These are phyloP conservation scores for Chunga burmeisteri DNA, from an alignment of 2,113 vertebrate species.

Conservation along the genomic window DNA sequence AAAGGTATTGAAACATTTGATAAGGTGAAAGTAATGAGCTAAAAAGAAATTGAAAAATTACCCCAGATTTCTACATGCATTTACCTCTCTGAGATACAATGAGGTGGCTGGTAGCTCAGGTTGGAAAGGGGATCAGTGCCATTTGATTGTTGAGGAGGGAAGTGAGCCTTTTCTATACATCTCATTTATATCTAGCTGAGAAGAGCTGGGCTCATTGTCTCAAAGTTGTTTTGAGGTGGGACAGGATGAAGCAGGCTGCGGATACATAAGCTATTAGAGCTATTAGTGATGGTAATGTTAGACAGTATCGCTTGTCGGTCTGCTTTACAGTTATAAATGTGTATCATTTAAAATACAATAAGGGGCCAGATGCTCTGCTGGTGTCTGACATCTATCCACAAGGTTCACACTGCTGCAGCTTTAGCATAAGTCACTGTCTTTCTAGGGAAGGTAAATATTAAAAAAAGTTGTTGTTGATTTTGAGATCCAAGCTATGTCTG, in stretches of 20 bases:
- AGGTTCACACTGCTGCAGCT: not conserved
- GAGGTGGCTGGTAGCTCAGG: not conserved
- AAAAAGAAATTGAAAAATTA: not conserved
- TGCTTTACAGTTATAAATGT: conserved; percentile 67
- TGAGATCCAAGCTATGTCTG: not conserved
- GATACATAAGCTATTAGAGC: conserved; percentile 52
- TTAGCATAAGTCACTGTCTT: conserved; percentile 12
- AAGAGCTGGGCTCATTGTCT: conserved; percentile 29
- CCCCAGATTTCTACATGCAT: not conserved
- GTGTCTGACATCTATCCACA: conserved; percentile 24
- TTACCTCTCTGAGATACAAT: not conserved
- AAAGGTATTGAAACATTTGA: not conserved
- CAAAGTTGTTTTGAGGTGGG: conserved; percentile 37
- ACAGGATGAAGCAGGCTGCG: not conserved
- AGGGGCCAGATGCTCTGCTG: conserved; percentile 36
- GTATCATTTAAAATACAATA: conserved; percentile 56
- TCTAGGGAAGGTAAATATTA: not conserved
- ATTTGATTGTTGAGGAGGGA: not conserved
- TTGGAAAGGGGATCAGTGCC: not conserved
- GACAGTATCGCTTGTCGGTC: conserved; percentile 43
- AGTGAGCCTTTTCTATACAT: not conserved
- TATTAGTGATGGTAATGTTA: conserved; percentile 54
- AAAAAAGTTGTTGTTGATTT: not conserved
- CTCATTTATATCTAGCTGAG: conserved; percentile 26
- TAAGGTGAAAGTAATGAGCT: not conserved